These are phyloP conservation scores for Penelope pileata DNA, from an alignment of 2,113 vertebrate species.

Conservation along the genomic window DNA sequence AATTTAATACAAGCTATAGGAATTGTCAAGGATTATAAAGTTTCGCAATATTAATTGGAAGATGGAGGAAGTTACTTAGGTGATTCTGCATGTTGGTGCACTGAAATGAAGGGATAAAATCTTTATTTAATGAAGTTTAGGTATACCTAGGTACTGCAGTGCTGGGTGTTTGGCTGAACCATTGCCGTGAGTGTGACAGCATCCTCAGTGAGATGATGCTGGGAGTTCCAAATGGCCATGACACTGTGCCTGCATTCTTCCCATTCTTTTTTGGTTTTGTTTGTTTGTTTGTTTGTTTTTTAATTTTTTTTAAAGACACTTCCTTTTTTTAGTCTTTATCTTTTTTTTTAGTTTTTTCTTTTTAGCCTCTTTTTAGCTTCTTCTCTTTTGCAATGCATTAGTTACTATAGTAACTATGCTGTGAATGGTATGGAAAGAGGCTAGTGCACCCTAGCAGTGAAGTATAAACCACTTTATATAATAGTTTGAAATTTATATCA, in stretches of 20 bases:
- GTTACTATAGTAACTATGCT: constrained; percentile 81
- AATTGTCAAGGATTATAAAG: background rate
- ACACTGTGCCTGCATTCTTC: background rate
- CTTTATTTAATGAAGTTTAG: background rate
- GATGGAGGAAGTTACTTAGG: background rate
- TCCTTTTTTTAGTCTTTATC: background rate
- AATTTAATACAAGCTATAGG: background rate
- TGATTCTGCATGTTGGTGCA: background rate
- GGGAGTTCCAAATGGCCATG: background rate
- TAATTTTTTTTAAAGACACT: background rate
- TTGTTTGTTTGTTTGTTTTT: too few relatives aligned
- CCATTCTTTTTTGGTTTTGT: background rate
- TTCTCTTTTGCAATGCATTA: constrained; percentile 75
- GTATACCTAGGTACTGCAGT: background rate
- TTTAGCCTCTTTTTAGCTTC: background rate
- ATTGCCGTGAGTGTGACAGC: background rate
- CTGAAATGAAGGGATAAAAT: background rate
- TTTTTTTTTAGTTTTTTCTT: constrained; percentile 4
- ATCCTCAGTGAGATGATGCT: background rate
- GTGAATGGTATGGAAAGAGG: constrained; percentile 70
- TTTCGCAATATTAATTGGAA: background rate
- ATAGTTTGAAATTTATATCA: constrained; percentile 68
- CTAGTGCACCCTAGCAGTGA: constrained; percentile 65
- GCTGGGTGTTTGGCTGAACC: background rate
- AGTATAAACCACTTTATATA: constrained; percentile 61